Conservation (phyloP, 2,113 vertebrate genomes). For the Microcebus lehilahytsara region DNA sequence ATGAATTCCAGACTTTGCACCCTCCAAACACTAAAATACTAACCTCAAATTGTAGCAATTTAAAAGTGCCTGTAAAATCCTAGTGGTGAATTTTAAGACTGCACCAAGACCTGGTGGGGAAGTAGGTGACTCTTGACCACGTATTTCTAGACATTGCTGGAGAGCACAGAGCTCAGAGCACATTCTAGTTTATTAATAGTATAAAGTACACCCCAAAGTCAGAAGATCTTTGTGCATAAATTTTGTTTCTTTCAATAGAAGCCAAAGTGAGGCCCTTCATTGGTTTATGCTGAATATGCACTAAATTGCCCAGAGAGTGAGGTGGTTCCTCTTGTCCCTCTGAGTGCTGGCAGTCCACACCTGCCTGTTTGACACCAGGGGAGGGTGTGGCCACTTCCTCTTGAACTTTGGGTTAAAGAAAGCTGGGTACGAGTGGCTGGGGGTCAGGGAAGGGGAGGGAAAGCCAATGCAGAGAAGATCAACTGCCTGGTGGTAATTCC, state of each 20-base stretch:
- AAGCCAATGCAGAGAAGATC: background rate
- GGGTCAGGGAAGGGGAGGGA: background rate
- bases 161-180: background rate
- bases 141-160: background rate
- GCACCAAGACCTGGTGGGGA: background rate
- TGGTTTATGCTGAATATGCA: background rate
- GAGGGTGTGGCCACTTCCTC: background rate
- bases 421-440: background rate
- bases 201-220: background rate
- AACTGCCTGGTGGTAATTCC: background rate
- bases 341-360: fast-evolving
- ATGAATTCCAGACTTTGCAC: background rate
- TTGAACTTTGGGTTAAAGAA: background rate
- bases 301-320: background rate
- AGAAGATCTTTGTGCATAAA: background rate
- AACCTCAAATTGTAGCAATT: background rate
- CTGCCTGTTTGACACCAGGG: background rate
- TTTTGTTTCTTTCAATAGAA: background rate
- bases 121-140: background rate
- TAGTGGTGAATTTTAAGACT: background rate
- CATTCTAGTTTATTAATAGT: background rate
- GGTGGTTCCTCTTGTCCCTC: background rate
- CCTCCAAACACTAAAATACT: background rate
- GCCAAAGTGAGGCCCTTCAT: background rate
- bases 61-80: background rate